Evolutionary conservation across 1,140 invertebrate species (phyloP), one percentile per base, ranked within the genome.

Genomic region (Microplitis mediator): DNA sequence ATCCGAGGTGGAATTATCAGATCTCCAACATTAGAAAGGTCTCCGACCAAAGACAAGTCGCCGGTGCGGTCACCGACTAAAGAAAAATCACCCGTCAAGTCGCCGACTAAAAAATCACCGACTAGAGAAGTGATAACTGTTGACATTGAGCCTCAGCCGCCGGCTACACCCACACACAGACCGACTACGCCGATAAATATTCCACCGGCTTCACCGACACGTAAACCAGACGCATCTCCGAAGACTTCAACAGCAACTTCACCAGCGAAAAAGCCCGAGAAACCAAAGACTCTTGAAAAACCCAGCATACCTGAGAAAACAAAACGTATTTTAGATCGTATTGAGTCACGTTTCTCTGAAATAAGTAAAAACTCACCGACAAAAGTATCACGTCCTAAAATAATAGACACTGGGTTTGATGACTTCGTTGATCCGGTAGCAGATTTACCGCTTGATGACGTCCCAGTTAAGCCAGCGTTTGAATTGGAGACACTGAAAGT

Each of bases 361-460:
- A 77, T 82, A 16, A 82, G 73, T 72, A 86, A 81, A 76, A 80
- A 78, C 70, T 81, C 82, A 9, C 56, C 74, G 13, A 78, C 79
- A 0, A 86, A 80, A 72, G 61, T 84, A 35, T 73, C 80, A 9
- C 79, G 79, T 36, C 84, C 85, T 3, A 86, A 82, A 74, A 86
- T 87, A 45, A 85, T 87, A 61, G 85, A 87, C 68, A 86, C 85
- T 0, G 85, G 85, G 14, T 81, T 81, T 62, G 86, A 87, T 65
- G 86, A 87, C 76, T 87, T 87, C 71, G 84, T 87, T 6, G 85
- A 87, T 65, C 86, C 85, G 3, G 84, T 87, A 4, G 85, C 85
- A 0, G 85, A 87, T 68, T 77, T 87, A 71, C 86, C 86, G n/a
- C 74, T 87, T 14, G 86, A 87, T 63, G 85, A 87, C 67, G 80